Evolutionary conservation across 2,797 vertebrate species (phyloP).

Genomic region (Poliocrania exsul): DNA sequence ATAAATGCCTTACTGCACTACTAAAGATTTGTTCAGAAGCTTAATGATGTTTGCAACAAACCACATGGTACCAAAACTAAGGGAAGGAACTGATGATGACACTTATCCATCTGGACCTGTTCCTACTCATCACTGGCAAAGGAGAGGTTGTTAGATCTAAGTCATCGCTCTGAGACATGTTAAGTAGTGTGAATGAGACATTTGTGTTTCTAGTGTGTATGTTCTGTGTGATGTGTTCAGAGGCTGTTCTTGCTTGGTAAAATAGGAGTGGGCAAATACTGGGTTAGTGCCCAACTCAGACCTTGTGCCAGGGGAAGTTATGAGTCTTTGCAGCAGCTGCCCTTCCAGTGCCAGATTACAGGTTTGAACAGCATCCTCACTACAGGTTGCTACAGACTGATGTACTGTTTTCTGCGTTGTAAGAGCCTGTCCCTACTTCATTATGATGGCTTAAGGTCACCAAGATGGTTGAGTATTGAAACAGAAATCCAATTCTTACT

Average conservation of each 20-base stretch:
- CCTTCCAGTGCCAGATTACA: background rate
- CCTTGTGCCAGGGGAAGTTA: background rate
- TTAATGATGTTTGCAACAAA: background rate
- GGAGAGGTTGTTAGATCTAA: background rate
- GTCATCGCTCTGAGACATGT: fast-evolving
- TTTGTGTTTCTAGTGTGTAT: background rate
- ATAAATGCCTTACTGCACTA: background rate
- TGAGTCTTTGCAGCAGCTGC: background rate
- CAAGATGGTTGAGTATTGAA: background rate
- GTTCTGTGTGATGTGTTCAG: background rate
- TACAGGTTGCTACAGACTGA: background rate
- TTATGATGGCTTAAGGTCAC: fast-evolving
- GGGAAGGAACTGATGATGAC: background rate
- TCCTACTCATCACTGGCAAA: background rate
- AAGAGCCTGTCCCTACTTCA: background rate
- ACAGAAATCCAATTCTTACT: background rate
- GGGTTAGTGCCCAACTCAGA: background rate
- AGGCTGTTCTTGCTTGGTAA: background rate
- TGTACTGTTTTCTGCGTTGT: background rate
- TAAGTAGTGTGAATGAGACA: background rate
- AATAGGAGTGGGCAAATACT: fast-evolving
- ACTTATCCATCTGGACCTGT: background rate
- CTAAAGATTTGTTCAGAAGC: background rate
- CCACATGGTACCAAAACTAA: background rate
- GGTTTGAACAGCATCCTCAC: background rate